These are phyloP conservation scores for Porites cylindrica DNA, from an alignment of 92 coral and sea anemone genomes.

Conservation along the genomic window DNA sequence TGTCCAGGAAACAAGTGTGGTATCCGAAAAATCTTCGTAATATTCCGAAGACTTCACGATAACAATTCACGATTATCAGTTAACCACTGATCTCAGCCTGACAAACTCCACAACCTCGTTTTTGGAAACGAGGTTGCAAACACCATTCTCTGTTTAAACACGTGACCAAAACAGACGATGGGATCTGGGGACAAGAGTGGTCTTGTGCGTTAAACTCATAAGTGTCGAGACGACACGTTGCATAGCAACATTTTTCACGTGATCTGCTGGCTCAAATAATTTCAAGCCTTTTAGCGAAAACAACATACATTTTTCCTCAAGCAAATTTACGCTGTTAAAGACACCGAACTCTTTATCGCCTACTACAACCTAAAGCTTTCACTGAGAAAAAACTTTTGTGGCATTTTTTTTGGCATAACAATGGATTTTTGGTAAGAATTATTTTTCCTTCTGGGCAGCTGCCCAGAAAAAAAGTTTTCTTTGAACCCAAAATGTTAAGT, in stretches of 20 bases:
- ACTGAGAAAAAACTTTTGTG: not conserved
- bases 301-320: not conserved
- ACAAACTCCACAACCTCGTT: too few relatives aligned
- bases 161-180: too few relatives aligned
- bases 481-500: too few relatives aligned
- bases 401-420: too few relatives aligned
- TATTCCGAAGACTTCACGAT: not conserved
- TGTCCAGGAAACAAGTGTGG: constrained; percentile 9
- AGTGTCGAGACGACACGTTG: not conserved
- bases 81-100: too few relatives aligned
- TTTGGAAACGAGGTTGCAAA: too few relatives aligned
- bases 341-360: not conserved
- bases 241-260: not conserved
- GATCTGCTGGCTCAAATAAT: not conserved
- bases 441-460: too few relatives aligned
- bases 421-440: too few relatives aligned
- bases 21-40: constrained; percentile 3
- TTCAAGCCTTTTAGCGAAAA: not conserved
- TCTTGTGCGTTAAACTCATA: not conserved
- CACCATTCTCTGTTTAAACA: too few relatives aligned
- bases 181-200: too few relatives aligned
- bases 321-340: not conserved
- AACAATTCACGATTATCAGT: not conserved
- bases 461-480: too few relatives aligned
- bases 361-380: not conserved